Conservation (phyloP, 1,140 invertebrate genomes). For the Eurytemora carolleeae region DNA sequence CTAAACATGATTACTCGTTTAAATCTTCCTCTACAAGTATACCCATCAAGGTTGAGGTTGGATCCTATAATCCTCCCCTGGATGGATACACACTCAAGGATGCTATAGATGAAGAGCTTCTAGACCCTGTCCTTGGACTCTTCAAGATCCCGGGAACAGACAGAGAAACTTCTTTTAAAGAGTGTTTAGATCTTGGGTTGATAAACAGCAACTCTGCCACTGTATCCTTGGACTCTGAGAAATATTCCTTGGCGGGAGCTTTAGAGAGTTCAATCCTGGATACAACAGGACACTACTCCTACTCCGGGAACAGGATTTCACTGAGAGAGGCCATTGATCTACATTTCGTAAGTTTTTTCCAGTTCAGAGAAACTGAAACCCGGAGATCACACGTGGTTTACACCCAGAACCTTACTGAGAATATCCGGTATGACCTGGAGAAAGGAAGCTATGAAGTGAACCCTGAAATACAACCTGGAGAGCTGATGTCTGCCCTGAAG, state of each 20-base stretch:
- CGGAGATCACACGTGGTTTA: slow-evolving; percentile 17
- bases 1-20: neutral
- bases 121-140: slow-evolving; percentile 55
- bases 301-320: slow-evolving; percentile 31
- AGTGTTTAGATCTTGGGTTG: slow-evolving; percentile 63
- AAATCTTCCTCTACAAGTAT: neutral
- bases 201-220: slow-evolving; percentile 26
- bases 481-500: slow-evolving; percentile 44
- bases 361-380: too few relatives aligned
- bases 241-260: too few relatives aligned
- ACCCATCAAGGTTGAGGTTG: neutral
- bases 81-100: slow-evolving; percentile 25
- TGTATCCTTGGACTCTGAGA: too few relatives aligned
- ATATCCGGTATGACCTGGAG: slow-evolving; percentile 35
- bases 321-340: slow-evolving; percentile 57
- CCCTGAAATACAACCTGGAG: slow-evolving; percentile 21
- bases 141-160: slow-evolving; percentile 72
- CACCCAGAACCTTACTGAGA: slow-evolving; percentile 26
- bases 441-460: slow-evolving; percentile 15
- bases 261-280: too few relatives aligned
- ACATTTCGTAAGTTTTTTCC: slow-evolving; percentile 34
- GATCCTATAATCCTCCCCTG: neutral
- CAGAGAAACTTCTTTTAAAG: slow-evolving; percentile 58
- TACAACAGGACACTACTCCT: slow-evolving; percentile 13
- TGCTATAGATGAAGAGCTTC: slow-evolving; percentile 50